Percentiles rank a stretch among this genome's conserved stretches.
Conservation (phyloP, 2,888 invertebrate species). For the Melanostoma mellinum region DNA sequence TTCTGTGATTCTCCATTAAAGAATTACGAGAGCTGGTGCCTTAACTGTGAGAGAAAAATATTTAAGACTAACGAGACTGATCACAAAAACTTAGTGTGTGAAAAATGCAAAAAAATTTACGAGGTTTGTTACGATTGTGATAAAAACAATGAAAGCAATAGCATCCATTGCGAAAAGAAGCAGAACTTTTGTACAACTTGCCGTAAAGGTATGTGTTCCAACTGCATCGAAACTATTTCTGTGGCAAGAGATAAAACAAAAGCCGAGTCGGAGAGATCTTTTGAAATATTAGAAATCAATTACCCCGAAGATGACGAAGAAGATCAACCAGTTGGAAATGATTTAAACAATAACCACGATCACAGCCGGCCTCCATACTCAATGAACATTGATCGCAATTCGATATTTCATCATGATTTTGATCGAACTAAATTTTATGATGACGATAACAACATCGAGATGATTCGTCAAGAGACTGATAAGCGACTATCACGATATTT, state of each 20-base stretch:
- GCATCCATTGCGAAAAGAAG: conserved; percentile 78
- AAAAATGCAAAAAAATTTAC: conserved; percentile 79
- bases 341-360: conserved; percentile 50
- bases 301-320: conserved; percentile 73
- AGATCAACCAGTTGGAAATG: conserved; percentile 65
- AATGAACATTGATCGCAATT: conserved; percentile 78
- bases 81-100: conserved; percentile 75
- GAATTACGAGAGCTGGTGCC: conserved; percentile 79
- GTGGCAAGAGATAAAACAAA: conserved; percentile 77
- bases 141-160: conserved; percentile 75
- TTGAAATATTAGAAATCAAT: conserved; percentile 73
- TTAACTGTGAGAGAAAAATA: conserved; percentile 78
- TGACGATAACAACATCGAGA: conserved; percentile 76
- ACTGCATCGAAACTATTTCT: conserved; percentile 79
- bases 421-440: conserved; percentile 66
- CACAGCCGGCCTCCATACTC: conserved; percentile 74
- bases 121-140: conserved; percentile 77
- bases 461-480: conserved; percentile 78
- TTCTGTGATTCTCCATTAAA: conserved; percentile 78
- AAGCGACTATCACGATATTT: conserved; percentile 78
- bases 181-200: conserved; percentile 80
- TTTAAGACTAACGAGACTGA: conserved; percentile 51
- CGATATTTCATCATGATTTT: conserved; percentile 78
- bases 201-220: conserved; percentile 78
- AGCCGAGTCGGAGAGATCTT: conserved; percentile 68